phyloP scores from a whole-genome alignment of 2,113 vertebrate genomes.

The Epinephelus moara region DNA sequence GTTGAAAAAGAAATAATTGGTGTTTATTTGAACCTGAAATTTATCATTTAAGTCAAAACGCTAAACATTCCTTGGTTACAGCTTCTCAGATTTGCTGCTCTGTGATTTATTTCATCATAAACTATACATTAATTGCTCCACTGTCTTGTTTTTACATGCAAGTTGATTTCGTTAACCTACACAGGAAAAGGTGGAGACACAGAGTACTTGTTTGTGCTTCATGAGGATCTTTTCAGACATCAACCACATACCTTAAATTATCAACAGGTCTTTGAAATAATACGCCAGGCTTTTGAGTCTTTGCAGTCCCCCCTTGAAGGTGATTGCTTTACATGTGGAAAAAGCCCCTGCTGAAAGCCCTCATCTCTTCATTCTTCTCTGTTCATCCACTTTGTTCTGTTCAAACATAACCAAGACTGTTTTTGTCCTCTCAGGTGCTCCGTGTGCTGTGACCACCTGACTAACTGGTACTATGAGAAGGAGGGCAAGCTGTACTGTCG shows the following conservation, averaged over 20 bases:
- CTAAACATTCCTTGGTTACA: background rate
- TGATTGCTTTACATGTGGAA: background rate
- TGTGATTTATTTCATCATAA: background rate
- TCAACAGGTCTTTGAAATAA: constrained; percentile 35
- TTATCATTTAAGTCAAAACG: background rate
- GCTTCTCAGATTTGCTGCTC: background rate
- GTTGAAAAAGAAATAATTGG: background rate
- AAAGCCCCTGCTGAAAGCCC: background rate
- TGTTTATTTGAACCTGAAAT: background rate
- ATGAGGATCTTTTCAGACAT: background rate
- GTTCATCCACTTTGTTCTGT: background rate
- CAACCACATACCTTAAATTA: constrained; percentile 18
- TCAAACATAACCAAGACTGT: background rate
- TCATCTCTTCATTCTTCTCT: background rate
- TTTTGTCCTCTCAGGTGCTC: constrained; percentile 87
- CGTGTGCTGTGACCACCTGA: constrained; percentile 93
- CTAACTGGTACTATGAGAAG: constrained; percentile 96
- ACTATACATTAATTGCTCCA: background rate
- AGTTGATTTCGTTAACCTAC: background rate
- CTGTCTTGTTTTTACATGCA: background rate
- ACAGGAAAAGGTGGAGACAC: background rate
- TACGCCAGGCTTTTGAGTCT: constrained; percentile 24
- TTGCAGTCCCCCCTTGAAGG: background rate
- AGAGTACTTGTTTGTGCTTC: background rate
- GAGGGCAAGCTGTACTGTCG: constrained; percentile 94